Conservation (phyloP, 2,888 invertebrate genomes). For the Cryptocheilus praepositus region DNA sequence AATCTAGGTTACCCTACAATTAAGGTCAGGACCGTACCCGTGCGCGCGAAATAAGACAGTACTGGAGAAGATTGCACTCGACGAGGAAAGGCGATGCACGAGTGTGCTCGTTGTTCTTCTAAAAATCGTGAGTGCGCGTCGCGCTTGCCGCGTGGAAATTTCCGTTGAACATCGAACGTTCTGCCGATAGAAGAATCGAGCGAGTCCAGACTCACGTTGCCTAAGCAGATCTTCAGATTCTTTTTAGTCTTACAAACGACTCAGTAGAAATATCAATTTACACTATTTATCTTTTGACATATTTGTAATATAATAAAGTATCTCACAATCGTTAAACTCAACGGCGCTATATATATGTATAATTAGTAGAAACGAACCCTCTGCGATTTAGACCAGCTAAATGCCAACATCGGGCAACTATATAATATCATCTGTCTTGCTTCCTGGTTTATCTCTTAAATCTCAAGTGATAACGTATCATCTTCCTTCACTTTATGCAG, state of each 20-base stretch:
- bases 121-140: conserved; percentile 21
- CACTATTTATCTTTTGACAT: conserved; percentile 27
- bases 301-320: conserved; percentile 38
- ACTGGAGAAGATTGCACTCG: conserved; percentile 45
- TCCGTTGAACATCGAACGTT: background rate
- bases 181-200: conserved; percentile 27
- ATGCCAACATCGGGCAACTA: conserved; percentile 63
- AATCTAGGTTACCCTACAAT: conserved; percentile 59
- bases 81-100: conserved; percentile 23
- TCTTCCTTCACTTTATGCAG: background rate
- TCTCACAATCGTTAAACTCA: conserved; percentile 51
- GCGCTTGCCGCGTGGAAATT: background rate
- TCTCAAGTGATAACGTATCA: conserved; percentile 42
- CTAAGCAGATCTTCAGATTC: background rate
- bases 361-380: conserved; percentile 63
- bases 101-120: conserved; percentile 14
- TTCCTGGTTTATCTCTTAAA: conserved; percentile 38
- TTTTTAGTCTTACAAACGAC: conserved; percentile 46
- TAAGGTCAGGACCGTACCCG: conserved; percentile 51
- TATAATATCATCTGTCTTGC: conserved; percentile 20
- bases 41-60: conserved; percentile 51
- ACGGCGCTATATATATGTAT: conserved; percentile 45
- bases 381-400: conserved; percentile 69
- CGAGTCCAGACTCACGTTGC: conserved; percentile 26
- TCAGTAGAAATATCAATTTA: conserved; percentile 56